Base-by-base conservation (phyloP, 2,797 vertebrate species). In the Sebastes kiyomatsui region DNA sequence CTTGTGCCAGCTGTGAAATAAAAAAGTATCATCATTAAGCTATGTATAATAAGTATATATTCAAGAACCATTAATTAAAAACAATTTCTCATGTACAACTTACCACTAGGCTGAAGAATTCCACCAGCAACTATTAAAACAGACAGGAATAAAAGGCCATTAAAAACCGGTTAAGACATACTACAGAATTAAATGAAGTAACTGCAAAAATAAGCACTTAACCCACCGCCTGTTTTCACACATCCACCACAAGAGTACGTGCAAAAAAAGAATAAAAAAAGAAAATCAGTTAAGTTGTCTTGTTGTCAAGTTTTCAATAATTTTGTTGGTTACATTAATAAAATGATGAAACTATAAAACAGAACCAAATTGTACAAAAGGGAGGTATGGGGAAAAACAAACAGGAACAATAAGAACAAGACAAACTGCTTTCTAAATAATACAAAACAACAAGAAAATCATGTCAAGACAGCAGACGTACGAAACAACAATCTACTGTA, bases 61-160 rank as follows among this genome's bases (percentile, higher is more conserved):
- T 68, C 11, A 70, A 5, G 11, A 42, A 32, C 1, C 1, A 27
- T 25, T 20, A 14, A 58, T 49, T 64, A 1, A 42, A 35, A 46
- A 52, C 1, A 10, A 5, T 68, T 13, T 18, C 0, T 23, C 4
- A 12, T n/a, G 5, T 52, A 35, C 7, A 52, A 87, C 92, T 92
- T 70, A 95, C 94, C 75, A 77, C 93, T 81, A 7, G 94, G 94
- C 49, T 94, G 95, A 82, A 94, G 3, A 55, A 93, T 60, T 52
- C 92, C 94, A 81, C 84, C 92, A 59, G 90, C 66, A 73, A 91
- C 95, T 94, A 88, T 81, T 16, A 80, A 78, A 85, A 30, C 7
- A 78, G 23, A 18, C 23, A 61, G 3, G 8, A 52, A 61, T 67
- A 67, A 73, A 67, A 64, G 4, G 13, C 66, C 0, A 70, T 82